Evolutionary conservation across 2,797 vertebrate genomes (phyloP).

Genomic region (Australoheros facetus): DNA sequence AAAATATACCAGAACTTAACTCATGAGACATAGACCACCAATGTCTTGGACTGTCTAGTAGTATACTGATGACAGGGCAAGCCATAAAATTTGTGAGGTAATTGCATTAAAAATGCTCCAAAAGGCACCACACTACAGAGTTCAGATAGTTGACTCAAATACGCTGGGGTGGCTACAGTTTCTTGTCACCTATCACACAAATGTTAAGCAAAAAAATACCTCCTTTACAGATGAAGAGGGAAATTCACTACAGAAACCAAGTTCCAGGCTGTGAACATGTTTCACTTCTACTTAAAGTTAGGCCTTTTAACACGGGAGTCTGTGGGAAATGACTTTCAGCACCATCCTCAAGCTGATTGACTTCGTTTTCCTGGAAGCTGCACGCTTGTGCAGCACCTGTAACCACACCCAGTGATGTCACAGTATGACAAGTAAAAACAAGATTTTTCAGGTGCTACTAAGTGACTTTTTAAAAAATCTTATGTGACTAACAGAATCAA

Average conservation of each 20-base stretch:
- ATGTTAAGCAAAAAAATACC: not conserved
- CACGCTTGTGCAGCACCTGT: not conserved
- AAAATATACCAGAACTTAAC: not conserved
- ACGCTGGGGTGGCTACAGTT: not conserved
- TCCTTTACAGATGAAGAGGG: not conserved
- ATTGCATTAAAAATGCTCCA: not conserved
- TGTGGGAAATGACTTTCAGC: accelerated
- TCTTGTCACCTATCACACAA: not conserved
- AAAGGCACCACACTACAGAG: not conserved
- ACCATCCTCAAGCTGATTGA: not conserved
- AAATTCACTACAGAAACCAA: not conserved
- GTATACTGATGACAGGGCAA: not conserved
- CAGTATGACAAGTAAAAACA: not conserved
- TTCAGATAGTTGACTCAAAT: not conserved
- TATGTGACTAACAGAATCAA: not conserved
- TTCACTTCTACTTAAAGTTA: not conserved
- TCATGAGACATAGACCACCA: not conserved
- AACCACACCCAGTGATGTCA: not conserved
- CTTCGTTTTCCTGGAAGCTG: accelerated
- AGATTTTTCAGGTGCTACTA: not conserved
- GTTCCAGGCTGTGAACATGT: not conserved
- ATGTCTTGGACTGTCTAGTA: not conserved
- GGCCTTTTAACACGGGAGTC: not conserved
- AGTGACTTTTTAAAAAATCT: not conserved
- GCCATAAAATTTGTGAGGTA: not conserved